Percentiles rank a stretch among this genome's conserved stretches.
phyloP scores from a whole-genome alignment of 1,140 invertebrate species.

The Euschistus heros region DNA sequence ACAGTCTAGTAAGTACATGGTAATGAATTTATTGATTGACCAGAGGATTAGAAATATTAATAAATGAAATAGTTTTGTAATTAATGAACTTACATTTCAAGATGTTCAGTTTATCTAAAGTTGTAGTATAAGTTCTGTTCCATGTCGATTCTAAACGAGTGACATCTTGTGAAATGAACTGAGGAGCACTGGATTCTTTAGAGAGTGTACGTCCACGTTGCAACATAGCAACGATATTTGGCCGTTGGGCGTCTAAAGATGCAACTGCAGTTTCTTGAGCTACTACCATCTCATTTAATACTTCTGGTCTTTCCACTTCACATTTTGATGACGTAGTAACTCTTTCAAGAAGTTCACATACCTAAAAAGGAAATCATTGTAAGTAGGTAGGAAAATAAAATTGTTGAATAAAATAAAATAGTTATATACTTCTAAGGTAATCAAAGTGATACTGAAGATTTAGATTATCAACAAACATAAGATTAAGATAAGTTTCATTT shows the following conservation, averaged over 20 bases:
- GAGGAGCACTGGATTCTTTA: constrained; percentile 64
- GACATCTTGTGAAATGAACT: constrained; percentile 74
- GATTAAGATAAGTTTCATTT: too few species aligned
- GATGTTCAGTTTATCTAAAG: constrained; percentile 68
- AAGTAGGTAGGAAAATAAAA: too few species aligned
- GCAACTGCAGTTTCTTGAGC: constrained; percentile 70
- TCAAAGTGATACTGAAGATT: too few species aligned
- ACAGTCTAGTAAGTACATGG: too few species aligned
- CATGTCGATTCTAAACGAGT: constrained; percentile 72
- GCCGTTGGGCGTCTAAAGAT: constrained; percentile 73
- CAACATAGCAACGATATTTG: constrained; percentile 78
- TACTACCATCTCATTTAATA: constrained; percentile 58
- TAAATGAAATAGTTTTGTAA: too few species aligned
- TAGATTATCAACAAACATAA: too few species aligned
- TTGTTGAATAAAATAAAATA: too few species aligned
- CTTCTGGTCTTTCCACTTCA: constrained; percentile 58
- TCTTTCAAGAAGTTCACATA: constrained; percentile 56
- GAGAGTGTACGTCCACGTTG: constrained; percentile 76
- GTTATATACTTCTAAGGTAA: too few species aligned
- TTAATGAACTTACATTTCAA: constrained; percentile 47
- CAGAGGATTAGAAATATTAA: too few species aligned
- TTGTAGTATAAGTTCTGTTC: constrained; percentile 77
- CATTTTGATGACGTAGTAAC: constrained; percentile 53
- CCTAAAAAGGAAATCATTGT: constrained; percentile 29
- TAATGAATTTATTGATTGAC: too few species aligned